phyloP scores from a whole-genome alignment of 2,797 vertebrate species.

The Philypnodon macrostomus region DNA sequence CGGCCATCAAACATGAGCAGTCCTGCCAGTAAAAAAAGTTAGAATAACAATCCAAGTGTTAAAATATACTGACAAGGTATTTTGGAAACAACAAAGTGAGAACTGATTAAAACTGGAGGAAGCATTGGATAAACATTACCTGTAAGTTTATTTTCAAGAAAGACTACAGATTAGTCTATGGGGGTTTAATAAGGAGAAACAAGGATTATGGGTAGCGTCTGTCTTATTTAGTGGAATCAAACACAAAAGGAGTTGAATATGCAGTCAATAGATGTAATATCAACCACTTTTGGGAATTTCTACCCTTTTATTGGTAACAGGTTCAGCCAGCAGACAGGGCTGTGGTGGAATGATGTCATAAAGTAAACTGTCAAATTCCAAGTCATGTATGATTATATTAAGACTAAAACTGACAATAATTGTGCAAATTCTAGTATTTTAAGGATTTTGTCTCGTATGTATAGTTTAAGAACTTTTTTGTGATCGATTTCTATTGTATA shows the following conservation, averaged over 20 bases:
- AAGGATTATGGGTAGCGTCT: too few relatives aligned
- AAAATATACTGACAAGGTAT: slow-evolving; percentile 13
- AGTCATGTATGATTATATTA: background rate
- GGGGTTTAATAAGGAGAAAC: too few relatives aligned
- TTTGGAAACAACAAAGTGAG: slow-evolving; percentile 10
- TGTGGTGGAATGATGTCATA: background rate
- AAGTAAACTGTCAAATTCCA: background rate
- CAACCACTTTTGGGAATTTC: too few relatives aligned
- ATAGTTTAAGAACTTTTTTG: too few relatives aligned
- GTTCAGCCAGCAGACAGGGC: background rate
- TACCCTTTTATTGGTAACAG: too few relatives aligned
- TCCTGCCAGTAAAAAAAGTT: slow-evolving; percentile 16
- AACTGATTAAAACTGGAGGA: background rate
- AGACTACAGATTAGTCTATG: too few relatives aligned
- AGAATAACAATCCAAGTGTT: slow-evolving; percentile 14
- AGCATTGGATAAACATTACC: background rate
- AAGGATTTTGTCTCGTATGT: too few relatives aligned
- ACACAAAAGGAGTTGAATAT: too few relatives aligned
- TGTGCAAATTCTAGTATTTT: too few relatives aligned
- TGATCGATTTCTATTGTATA: too few relatives aligned
- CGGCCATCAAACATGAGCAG: slow-evolving; percentile 6
- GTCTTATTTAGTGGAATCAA: too few relatives aligned
- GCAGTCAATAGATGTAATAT: too few relatives aligned
- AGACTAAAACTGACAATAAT: background rate
- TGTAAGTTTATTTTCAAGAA: slow-evolving; percentile 1